Evolutionary conservation across 2,888 invertebrate genomes (phyloP).

Genomic region (Hermaeophaga mercurialis): DNA sequence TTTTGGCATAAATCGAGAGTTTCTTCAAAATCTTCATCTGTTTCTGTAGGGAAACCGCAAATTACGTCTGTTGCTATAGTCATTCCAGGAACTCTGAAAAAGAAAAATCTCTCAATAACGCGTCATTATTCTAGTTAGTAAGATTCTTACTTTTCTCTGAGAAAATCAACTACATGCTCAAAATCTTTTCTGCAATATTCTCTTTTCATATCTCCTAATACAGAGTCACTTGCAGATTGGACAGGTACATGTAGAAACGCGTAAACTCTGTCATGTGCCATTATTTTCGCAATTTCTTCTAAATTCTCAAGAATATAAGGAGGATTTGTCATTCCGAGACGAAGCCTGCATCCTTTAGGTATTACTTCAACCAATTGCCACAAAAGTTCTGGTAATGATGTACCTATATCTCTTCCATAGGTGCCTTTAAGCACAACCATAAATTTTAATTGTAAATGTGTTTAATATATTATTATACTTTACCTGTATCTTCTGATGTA

Average conservation of each 20-base stretch:
- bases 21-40: constrained; percentile 84
- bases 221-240: constrained; percentile 95
- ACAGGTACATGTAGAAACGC: constrained; percentile 97
- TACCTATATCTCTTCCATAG: constrained; percentile 93
- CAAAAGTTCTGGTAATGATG: constrained; percentile 83
- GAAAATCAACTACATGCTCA: constrained; percentile 82
- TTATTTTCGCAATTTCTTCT: constrained; percentile 84
- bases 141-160: constrained; percentile 69
- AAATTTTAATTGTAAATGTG: too few relatives aligned
- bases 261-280: constrained; percentile 89
- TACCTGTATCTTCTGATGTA: constrained; percentile 95
- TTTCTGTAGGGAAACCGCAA: constrained; percentile 98
- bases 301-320: constrained; percentile 97
- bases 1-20: constrained; percentile 82
- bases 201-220: constrained; percentile 93
- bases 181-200: constrained; percentile 93
- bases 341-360: constrained; percentile 76
- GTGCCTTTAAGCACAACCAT: constrained; percentile 62
- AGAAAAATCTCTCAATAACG: constrained; percentile 15
- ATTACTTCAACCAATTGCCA: constrained; percentile 82
- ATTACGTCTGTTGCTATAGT: constrained; percentile 98
- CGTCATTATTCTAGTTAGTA: neutral
- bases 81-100: constrained; percentile 78
- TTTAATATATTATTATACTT: neutral
- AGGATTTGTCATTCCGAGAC: constrained; percentile 98